phyloP scores from a whole-genome alignment of 1,140 invertebrate species.

The Oedothorax gibbosus region DNA sequence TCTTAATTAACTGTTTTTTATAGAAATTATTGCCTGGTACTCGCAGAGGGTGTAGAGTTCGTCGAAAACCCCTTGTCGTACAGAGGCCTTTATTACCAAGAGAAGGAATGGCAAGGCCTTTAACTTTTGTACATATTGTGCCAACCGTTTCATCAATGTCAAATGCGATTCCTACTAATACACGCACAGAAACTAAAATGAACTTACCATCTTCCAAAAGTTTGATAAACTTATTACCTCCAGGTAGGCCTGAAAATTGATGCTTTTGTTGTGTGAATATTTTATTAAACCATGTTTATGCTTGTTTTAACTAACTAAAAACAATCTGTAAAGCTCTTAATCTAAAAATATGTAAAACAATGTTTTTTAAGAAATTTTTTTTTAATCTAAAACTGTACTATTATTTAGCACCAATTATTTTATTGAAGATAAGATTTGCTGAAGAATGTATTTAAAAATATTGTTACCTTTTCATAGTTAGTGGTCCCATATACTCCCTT shows the following conservation, averaged over 20 bases:
- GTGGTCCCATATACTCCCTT: too few relatives aligned
- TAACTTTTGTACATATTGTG: slow-evolving; percentile 59
- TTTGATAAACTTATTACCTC: slow-evolving; percentile 37
- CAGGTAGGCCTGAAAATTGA: slow-evolving; percentile 28
- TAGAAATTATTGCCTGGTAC: slow-evolving; percentile 55
- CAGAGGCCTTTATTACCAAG: slow-evolving; percentile 54
- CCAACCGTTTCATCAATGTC: slow-evolving; percentile 56
- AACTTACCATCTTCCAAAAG: slow-evolving; percentile 50
- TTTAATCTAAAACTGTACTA: too few relatives aligned
- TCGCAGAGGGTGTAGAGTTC: slow-evolving; percentile 48
- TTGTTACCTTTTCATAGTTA: too few relatives aligned
- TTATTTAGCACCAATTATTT: too few relatives aligned
- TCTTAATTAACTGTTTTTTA: neutral
- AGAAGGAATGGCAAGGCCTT: slow-evolving; percentile 52
- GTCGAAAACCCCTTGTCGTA: slow-evolving; percentile 53
- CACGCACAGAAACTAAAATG: slow-evolving; percentile 21
- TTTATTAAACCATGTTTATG: too few relatives aligned
- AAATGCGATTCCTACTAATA: slow-evolving; percentile 40
- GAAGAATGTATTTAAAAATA: too few relatives aligned
- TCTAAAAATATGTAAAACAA: too few relatives aligned
- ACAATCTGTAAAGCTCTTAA: too few relatives aligned
- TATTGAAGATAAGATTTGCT: too few relatives aligned
- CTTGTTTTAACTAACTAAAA: too few relatives aligned
- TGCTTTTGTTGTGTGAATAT: too few relatives aligned
- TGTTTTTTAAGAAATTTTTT: too few relatives aligned